A percentile compares a stretch with the other conserved stretches of the same genome.
phyloP scores from a whole-genome alignment of 2,888 invertebrate genomes.

The Patella pellucida region DNA sequence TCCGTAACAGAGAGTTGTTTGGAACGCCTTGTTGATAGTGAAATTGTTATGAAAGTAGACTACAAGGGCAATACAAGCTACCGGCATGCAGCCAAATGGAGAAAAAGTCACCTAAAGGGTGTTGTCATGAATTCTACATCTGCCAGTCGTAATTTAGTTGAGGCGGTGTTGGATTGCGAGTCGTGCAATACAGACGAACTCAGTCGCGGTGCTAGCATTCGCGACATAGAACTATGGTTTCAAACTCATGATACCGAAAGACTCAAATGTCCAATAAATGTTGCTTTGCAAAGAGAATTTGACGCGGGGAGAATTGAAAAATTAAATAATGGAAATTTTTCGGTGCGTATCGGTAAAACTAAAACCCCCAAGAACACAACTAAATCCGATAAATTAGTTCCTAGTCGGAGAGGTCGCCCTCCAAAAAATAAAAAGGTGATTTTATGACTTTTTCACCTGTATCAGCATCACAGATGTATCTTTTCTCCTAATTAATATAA shows the following conservation, averaged over 20 bases:
- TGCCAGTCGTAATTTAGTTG: slow-evolving; percentile 46
- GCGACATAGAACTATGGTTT: slow-evolving; percentile 62
- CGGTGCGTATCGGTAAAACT: slow-evolving; percentile 64
- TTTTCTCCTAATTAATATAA: too few relatives aligned
- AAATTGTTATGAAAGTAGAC: slow-evolving; percentile 84
- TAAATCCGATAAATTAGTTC: slow-evolving; percentile 74
- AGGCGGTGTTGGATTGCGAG: slow-evolving; percentile 42
- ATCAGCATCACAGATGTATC: too few relatives aligned
- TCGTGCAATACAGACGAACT: slow-evolving; percentile 27
- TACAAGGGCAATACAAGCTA: slow-evolving; percentile 90
- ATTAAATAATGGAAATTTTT: slow-evolving; percentile 62
- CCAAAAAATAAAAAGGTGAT: slow-evolving; percentile 58
- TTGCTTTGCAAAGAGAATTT: slow-evolving; percentile 80
- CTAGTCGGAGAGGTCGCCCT: slow-evolving; percentile 49
- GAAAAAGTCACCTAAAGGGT: slow-evolving; percentile 75
- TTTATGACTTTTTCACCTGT: not conserved
- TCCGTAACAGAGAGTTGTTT: slow-evolving; percentile 77
- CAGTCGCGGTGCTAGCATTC: slow-evolving; percentile 44
- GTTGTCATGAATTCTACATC: slow-evolving; percentile 56
- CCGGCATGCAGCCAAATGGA: slow-evolving; percentile 81
- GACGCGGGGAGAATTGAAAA: slow-evolving; percentile 79
- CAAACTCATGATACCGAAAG: slow-evolving; percentile 48
- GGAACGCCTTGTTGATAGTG: slow-evolving; percentile 81
- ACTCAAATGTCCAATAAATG: slow-evolving; percentile 73
- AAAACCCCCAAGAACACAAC: slow-evolving; percentile 73